Conservation (phyloP, 1,140 invertebrate species). For the Dendrolimus kikuchii region DNA sequence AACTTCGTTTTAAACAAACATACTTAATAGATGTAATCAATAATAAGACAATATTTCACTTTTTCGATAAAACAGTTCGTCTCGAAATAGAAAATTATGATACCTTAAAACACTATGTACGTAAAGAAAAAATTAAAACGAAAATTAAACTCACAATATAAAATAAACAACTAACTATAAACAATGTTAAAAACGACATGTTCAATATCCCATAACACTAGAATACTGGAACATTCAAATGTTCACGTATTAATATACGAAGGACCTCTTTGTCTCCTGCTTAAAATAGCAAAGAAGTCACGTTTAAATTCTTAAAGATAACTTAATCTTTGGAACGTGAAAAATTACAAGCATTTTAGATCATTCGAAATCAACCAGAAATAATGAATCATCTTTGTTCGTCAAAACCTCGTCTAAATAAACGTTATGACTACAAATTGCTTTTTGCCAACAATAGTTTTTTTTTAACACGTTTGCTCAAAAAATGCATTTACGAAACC, state of each 20-base stretch:
- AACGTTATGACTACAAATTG: no score
- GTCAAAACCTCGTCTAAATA: no score
- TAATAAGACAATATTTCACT: no score
- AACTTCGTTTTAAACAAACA: no score
- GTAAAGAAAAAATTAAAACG: conserved; percentile 4
- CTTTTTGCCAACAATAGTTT: no score
- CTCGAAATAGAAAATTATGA: no score
- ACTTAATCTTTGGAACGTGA: conserved; percentile 6
- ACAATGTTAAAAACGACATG: conserved; percentile 11
- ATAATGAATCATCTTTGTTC: no score
- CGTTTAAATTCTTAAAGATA: conserved; percentile 7
- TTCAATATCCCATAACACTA: conserved; percentile 4
- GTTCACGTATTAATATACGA: conserved; percentile 11
- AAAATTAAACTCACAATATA: conserved; percentile 16
- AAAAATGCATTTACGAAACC: no score
- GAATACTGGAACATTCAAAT: neutral
- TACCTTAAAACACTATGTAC: neutral
- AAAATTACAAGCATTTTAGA: neutral
- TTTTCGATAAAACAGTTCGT: no score
- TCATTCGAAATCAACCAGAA: no score
- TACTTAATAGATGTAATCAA: no score
- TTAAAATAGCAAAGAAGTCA: conserved; percentile 11
- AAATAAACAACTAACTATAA: conserved; percentile 7
- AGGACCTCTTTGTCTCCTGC: conserved; percentile 1
- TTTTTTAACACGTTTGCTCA: no score